Base-by-base conservation (phyloP, 2,888 invertebrate species). In the Lasioglossum oenotherae region DNA sequence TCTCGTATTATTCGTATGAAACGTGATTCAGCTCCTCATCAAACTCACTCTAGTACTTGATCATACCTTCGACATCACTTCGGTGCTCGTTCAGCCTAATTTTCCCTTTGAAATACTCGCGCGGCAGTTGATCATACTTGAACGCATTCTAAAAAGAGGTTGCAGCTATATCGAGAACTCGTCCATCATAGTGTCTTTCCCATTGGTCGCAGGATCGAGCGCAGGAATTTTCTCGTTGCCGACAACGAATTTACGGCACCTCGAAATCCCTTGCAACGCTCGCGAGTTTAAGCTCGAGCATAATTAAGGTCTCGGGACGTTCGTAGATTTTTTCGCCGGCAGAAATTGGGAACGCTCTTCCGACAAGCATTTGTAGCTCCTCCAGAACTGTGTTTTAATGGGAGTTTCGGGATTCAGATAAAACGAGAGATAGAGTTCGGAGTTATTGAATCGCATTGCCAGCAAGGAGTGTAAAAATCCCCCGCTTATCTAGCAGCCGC, bases 231-330 rank as follows among this genome's bases (percentile, higher is more conserved):
- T 82, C 72, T 69, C 82, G 53, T 78, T 38, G 60, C 72, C 2
- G 31, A 8, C n/a, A 23, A 27, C 31, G 49, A 79, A 77, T 86
- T 86, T 74, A 82, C 77, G 78, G 76, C 44, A 23, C 73, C 74
- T 60, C 31, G 53, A 49, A 67, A 79, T 78, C 79, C 73, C 78
- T 16, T 27, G 44, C 53, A 71, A 71, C 71, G 74, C 71, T 76
- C 71, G 41, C 71, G 57, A 60, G 75, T 41, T 49, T 72, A 80
- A 83, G 79, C 75, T 44, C 82, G 19, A 49, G 71, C 75, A 69
- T 79, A 82, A 82, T 82, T 79, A 82, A 79, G 79, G 74, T 38
- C 57, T 49, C 79, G 38, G 38, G 46, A 46, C 75, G 64, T 75
- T 83, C 72, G 16, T 38, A 72, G 82, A 79, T 82, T 82, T 82